Percentiles rank a stretch among this genome's conserved stretches.
These are phyloP conservation scores for Sigmodon hispidus DNA, from an alignment of 2,113 vertebrate genomes.

Conservation along the genomic window DNA sequence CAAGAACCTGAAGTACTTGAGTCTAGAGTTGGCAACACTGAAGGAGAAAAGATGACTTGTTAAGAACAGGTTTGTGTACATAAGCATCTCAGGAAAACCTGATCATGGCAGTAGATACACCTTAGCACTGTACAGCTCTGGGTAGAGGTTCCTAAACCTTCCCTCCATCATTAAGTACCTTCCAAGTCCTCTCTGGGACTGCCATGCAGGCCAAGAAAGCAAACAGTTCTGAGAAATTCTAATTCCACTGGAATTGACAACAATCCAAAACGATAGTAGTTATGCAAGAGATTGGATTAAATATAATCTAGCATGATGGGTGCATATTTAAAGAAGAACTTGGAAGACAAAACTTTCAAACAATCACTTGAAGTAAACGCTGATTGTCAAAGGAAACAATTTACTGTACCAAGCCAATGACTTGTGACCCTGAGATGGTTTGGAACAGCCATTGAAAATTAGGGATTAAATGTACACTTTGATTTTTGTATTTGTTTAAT, in stretches of 20 bases:
- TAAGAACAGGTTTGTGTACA: slow-evolving; percentile 71
- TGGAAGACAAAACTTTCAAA: slow-evolving; percentile 85
- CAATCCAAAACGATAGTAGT: slow-evolving; percentile 85
- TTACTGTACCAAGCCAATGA: slow-evolving; percentile 82
- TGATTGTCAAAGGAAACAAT: slow-evolving; percentile 84
- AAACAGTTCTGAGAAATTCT: slow-evolving; percentile 87
- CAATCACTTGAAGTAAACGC: slow-evolving; percentile 79
- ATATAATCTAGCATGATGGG: slow-evolving; percentile 85
- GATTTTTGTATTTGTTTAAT: slow-evolving; percentile 69
- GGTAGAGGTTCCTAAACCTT: slow-evolving; percentile 72
- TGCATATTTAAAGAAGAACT: slow-evolving; percentile 86
- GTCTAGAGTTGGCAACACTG: slow-evolving; percentile 72
- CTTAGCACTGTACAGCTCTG: slow-evolving; percentile 65
- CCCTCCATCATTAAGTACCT: slow-evolving; percentile 73
- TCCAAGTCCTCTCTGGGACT: slow-evolving; percentile 75
- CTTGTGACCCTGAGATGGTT: slow-evolving; percentile 73
- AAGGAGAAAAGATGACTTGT: slow-evolving; percentile 65
- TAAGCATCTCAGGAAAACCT: slow-evolving; percentile 75
- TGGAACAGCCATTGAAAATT: slow-evolving; percentile 77
- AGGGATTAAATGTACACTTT: slow-evolving; percentile 81
- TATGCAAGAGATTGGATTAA: slow-evolving; percentile 88
- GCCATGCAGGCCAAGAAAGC: slow-evolving; percentile 74
- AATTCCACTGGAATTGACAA: slow-evolving; percentile 85
- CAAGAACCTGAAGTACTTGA: slow-evolving; percentile 76
- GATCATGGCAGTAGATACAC: slow-evolving; percentile 75